Conservation (phyloP, 2,888 invertebrate genomes). For the Torymus auratus region DNA sequence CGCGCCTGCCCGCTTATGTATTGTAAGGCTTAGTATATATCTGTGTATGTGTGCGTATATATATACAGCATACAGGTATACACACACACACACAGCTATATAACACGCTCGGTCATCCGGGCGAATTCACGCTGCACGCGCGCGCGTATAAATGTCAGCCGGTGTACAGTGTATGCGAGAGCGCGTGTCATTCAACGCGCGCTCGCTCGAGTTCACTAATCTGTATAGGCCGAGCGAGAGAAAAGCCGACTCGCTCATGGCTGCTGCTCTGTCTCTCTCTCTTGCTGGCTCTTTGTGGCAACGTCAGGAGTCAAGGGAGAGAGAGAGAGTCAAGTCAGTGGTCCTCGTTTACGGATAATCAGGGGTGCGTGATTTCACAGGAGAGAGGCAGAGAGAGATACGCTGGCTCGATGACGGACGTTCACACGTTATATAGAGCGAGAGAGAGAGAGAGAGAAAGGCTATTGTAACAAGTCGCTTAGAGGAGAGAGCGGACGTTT, state of each 20-base stretch:
- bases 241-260: constrained; percentile 68
- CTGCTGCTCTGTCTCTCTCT: no score
- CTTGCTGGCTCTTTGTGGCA: constrained; percentile 39
- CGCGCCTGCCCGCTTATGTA: no score
- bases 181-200: constrained; percentile 46
- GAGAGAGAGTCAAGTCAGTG: constrained; percentile 20
- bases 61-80: neutral
- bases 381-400: no score
- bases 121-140: constrained; percentile 2
- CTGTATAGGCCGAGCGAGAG: constrained; percentile 64
- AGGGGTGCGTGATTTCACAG: constrained; percentile 26
- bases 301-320: constrained; percentile 43
- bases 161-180: neutral
- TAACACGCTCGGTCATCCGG: neutral
- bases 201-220: constrained; percentile 73
- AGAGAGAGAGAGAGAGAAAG: no score
- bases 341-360: constrained; percentile 45
- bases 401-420: no score
- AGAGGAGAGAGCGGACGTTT: no score
- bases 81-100: constrained; percentile 10
- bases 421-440: no score
- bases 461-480: no score
- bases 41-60: neutral
- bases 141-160: neutral
- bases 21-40: no score